phyloP scores from a whole-genome alignment of 2,888 invertebrate species.

The Ditula angustiorana region DNA sequence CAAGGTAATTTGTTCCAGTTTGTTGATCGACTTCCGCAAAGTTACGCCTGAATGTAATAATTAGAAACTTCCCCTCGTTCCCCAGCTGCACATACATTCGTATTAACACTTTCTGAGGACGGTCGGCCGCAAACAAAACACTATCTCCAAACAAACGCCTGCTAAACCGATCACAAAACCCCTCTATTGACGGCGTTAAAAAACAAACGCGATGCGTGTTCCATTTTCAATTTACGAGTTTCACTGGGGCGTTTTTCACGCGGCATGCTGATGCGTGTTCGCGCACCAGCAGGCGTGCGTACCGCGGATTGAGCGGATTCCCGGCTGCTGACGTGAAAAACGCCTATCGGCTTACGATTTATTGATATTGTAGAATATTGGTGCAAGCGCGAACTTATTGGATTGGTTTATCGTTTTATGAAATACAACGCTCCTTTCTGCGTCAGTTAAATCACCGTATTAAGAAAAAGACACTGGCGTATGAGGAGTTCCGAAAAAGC shows the following conservation, averaged over 20 bases:
- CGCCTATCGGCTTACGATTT: constrained; percentile 26
- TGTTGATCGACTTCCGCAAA: no score
- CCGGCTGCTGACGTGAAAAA: constrained; percentile 27
- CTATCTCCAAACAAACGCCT: not conserved
- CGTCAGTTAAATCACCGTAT: not conserved
- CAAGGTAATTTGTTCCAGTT: no score
- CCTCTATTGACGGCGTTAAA: not conserved
- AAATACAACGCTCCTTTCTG: no score
- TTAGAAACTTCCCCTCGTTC: no score
- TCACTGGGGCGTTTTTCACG: constrained; percentile 7
- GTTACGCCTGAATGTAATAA: no score
- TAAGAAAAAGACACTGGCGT: no score
- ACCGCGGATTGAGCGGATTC: constrained; percentile 26
- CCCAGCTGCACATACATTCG: no score
- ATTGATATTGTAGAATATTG: constrained; percentile 6
- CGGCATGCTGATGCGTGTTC: constrained; percentile 21
- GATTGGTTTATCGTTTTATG: not conserved
- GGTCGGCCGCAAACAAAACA: no score
- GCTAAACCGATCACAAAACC: not conserved
- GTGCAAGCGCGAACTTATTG: not conserved
- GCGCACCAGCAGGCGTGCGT: constrained; percentile 6
- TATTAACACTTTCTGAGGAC: no score
- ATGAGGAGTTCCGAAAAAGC: no score
- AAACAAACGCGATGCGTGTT: not conserved
- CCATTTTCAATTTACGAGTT: constrained; percentile 1